Percentiles rank a stretch among this genome's conserved stretches.
phyloP scores from a whole-genome alignment of 2,113 vertebrate genomes.

The Pseudorectes ferrugineus region DNA sequence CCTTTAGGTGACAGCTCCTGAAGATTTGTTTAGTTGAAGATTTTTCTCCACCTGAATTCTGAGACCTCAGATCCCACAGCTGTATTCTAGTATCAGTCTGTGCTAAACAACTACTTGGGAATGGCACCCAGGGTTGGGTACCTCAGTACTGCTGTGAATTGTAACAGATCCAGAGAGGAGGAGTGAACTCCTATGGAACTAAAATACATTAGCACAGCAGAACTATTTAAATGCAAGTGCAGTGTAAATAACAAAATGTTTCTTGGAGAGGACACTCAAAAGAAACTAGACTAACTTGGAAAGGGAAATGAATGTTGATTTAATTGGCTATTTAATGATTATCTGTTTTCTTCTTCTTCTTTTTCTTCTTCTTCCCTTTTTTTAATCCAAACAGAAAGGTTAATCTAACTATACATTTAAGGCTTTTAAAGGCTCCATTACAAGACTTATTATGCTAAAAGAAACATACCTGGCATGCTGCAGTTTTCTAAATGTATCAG shows the following conservation, averaged over 20 bases:
- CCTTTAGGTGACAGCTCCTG: background rate
- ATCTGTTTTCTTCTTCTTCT: conserved; percentile 51
- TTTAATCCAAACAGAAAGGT: conserved; percentile 76
- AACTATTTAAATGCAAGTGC: conserved; percentile 18
- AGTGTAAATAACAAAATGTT: background rate
- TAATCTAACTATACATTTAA: conserved; percentile 85
- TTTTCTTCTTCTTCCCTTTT: conserved; percentile 4
- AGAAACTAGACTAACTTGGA: background rate
- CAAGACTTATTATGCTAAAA: conserved; percentile 82
- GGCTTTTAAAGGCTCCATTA: conserved; percentile 90
- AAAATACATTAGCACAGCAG: conserved; percentile 2
- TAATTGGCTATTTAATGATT: conserved; percentile 72
- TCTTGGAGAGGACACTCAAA: background rate
- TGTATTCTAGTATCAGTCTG: background rate
- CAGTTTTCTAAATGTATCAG: conserved; percentile 82
- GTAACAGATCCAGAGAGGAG: background rate
- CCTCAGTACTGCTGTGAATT: background rate
- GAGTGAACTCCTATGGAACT: background rate
- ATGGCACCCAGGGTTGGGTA: background rate
- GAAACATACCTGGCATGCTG: conserved; percentile 74
- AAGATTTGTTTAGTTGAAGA: background rate
- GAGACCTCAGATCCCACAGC: background rate
- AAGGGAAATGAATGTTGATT: conserved; percentile 35
- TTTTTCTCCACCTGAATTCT: background rate
- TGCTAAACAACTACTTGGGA: background rate